These are phyloP conservation scores for Lasaia peninsularis DNA, from an alignment of 1,140 invertebrate genomes.

Conservation along the genomic window DNA sequence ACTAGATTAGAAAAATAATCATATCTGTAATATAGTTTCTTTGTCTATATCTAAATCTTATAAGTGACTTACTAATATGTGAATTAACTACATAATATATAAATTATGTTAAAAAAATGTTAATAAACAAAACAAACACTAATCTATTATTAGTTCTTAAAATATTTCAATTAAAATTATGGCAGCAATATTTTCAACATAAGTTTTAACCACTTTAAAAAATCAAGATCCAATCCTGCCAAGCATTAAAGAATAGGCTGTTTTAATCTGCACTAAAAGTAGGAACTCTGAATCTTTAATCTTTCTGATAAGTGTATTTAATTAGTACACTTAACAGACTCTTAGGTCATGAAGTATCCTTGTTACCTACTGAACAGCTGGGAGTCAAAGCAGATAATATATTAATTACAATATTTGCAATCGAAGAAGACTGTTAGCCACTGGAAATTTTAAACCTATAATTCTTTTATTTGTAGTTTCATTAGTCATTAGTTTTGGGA, in stretches of 20 bases:
- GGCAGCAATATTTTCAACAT: slow-evolving; percentile 1
- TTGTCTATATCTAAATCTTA: slow-evolving; percentile 1
- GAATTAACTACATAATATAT: background rate
- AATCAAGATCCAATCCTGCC: background rate
- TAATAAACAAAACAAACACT: slow-evolving; percentile 6
- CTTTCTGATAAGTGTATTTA: too few species aligned
- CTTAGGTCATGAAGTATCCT: too few species aligned
- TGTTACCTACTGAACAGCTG: too few species aligned
- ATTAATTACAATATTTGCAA: too few species aligned
- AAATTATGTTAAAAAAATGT: background rate
- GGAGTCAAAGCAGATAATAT: too few species aligned
- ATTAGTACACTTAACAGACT: too few species aligned
- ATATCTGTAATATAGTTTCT: background rate
- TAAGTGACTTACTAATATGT: background rate
- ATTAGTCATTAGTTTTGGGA: too few species aligned
- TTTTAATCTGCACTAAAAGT: background rate
- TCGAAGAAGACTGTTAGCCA: too few species aligned
- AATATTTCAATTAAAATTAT: slow-evolving; percentile 3
- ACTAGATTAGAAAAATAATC: slow-evolving; percentile 2
- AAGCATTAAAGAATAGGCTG: background rate
- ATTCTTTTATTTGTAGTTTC: too few species aligned
- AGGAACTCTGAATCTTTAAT: too few species aligned
- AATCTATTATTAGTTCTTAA: slow-evolving; percentile 1
- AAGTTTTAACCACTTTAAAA: slow-evolving; percentile 2
- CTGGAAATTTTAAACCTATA: too few species aligned